Evolutionary conservation across 37 sponge, comb jelly and placozoan species (phyloP).

Genomic region (Mnemiopsis leidyi): DNA sequence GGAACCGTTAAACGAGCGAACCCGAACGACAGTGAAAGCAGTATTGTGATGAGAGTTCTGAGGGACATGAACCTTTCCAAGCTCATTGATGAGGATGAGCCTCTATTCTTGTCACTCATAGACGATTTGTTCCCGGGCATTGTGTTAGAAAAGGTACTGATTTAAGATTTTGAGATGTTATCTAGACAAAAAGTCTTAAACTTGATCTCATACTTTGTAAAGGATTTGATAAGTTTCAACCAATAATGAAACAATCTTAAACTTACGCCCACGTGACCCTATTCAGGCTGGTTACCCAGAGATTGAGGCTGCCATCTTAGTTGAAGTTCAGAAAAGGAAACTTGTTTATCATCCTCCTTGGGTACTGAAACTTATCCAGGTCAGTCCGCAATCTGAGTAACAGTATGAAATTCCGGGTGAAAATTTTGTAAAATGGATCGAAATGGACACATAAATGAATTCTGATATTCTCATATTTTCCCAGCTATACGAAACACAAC

Average conservation of each 20-base stretch:
- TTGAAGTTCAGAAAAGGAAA: conserved; percentile 54
- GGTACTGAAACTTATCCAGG: conserved; percentile 94
- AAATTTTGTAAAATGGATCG: neutral
- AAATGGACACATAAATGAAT: neutral
- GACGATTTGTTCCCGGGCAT: conserved; percentile 97
- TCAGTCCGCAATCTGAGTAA: neutral
- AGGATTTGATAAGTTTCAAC: too few species aligned
- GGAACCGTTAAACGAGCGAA: conserved; percentile 86
- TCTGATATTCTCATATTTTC: neutral
- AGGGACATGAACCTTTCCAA: conserved; percentile 98
- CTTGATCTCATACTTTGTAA: too few species aligned
- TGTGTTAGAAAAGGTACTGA: conserved; percentile 77
- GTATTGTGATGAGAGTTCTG: conserved; percentile 95
- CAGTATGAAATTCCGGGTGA: neutral
- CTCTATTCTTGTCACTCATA: conserved; percentile 90
- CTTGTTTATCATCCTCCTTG: conserved; percentile 85
- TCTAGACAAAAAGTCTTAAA: neutral
- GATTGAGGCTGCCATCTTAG: conserved; percentile 87
- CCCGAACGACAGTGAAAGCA: conserved; percentile 89
- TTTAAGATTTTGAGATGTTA: neutral
- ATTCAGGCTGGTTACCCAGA: conserved; percentile 88
- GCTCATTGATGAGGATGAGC: conserved; percentile 98
- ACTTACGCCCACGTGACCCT: neutral
- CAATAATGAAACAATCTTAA: too few species aligned
- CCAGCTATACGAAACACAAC: conserved; percentile 90